These are phyloP conservation scores for Pseudopipra pipra DNA, from an alignment of 2,113 vertebrate species.

Conservation along the genomic window DNA sequence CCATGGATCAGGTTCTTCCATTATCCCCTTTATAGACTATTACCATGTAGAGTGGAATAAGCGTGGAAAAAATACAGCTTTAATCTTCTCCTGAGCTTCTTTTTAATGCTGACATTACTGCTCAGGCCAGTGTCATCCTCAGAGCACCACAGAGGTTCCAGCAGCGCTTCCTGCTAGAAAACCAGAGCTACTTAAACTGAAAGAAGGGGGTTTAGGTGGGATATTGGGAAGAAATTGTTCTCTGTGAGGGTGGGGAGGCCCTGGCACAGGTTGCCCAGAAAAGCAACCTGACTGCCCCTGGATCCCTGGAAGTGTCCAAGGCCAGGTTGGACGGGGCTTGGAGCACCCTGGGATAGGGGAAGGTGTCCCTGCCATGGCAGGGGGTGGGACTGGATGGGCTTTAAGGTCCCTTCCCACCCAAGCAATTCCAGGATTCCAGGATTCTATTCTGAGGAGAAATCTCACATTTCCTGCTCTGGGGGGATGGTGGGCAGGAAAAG, in stretches of 20 bases:
- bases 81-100: not conserved
- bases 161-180: not conserved
- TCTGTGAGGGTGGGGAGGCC: not conserved
- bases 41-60: not conserved
- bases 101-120: not conserved
- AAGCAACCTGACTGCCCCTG: not conserved
- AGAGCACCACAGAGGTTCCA: not conserved
- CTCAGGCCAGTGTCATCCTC: not conserved
- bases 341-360: accelerated
- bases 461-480: not conserved
- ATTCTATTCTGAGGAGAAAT: not conserved
- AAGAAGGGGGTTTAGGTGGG: not conserved
- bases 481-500: accelerated
- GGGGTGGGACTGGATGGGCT: not conserved
- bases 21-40: not conserved
- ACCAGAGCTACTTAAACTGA: accelerated
- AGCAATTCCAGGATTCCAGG: not conserved
- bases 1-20: not conserved
- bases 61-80: not conserved
- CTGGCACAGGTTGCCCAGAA: not conserved
- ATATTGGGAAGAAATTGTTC: not conserved
- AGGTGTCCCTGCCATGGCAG: not conserved
- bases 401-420: not conserved
- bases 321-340: accelerated
- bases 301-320: not conserved